A percentile compares a stretch with the other conserved stretches of the same genome.
Evolutionary conservation across 2,113 vertebrate species (phyloP).

Genomic region (Suncus etruscus): DNA sequence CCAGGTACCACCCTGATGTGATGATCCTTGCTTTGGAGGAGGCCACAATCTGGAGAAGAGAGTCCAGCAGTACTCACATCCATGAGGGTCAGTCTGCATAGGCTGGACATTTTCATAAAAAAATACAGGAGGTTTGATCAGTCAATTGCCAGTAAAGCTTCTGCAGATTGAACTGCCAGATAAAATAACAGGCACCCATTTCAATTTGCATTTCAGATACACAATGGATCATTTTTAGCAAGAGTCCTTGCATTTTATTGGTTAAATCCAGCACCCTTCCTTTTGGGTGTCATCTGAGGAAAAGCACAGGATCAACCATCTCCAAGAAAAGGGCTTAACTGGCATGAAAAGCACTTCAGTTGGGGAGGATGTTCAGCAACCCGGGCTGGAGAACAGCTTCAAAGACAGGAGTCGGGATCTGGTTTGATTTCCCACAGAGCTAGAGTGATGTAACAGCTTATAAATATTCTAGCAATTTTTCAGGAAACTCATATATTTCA

Average conservation of each 20-base stretch:
- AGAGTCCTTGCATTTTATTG: slow-evolving; percentile 37
- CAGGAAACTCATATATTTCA: no score
- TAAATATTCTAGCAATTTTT: no score
- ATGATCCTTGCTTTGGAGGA: background rate
- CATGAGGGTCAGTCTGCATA: background rate
- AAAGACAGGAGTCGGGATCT: no score
- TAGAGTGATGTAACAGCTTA: no score
- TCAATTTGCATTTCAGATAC: slow-evolving; percentile 44
- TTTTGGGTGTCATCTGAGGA: background rate
- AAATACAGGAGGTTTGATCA: background rate
- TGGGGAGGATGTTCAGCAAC: no score
- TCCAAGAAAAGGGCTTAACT: no score
- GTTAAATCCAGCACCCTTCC: slow-evolving; percentile 7
- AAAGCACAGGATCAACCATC: no score
- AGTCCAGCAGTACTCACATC: background rate
- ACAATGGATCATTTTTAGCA: slow-evolving; percentile 7
- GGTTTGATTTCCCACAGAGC: no score
- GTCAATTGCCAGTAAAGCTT: background rate
- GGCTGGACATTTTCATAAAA: background rate
- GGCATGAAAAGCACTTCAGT: no score
- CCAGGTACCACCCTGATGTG: background rate
- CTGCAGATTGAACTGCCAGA: background rate
- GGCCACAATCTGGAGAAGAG: background rate
- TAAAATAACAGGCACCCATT: slow-evolving; percentile 17
- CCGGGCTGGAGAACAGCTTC: no score